Conservation (phyloP, 2,797 vertebrate genomes). For the Craterocephalus amniculus region DNA sequence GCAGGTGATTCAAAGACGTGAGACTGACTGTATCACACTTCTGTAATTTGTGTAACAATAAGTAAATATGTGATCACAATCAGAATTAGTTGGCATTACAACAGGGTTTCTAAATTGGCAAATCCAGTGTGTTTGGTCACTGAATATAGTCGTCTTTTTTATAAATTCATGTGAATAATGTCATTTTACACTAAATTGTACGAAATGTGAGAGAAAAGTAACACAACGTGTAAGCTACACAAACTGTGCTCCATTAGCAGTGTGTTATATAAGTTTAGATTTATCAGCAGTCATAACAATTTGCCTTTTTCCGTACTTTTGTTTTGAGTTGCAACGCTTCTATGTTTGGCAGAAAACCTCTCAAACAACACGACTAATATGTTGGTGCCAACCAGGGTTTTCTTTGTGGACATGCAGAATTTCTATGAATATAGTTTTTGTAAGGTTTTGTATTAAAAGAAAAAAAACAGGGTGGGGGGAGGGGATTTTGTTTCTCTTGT, state of each 20-base stretch:
- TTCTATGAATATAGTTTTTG: constrained; percentile 99
- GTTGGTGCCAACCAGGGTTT: constrained; percentile 89
- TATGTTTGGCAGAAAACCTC: constrained; percentile 73
- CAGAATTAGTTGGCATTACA: constrained; percentile 59
- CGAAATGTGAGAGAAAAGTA: constrained; percentile 76
- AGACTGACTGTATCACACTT: constrained; percentile 55
- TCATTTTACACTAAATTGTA: constrained; percentile 82
- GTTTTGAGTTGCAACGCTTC: constrained; percentile 73
- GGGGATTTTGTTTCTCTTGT: constrained; percentile 91
- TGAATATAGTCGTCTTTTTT: constrained; percentile 77
- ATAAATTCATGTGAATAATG: constrained; percentile 82
- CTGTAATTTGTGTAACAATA: constrained; percentile 59
- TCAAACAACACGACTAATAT: constrained; percentile 73
- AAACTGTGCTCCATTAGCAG: constrained; percentile 74
- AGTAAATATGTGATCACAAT: constrained; percentile 48
- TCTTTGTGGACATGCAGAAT: constrained; percentile 96
- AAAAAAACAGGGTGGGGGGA: constrained; percentile 47
- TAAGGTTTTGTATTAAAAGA: constrained; percentile 96
- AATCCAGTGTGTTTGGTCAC: constrained; percentile 77
- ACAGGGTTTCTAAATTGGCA: constrained; percentile 74
- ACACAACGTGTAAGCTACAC: constrained; percentile 75
- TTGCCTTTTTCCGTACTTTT: constrained; percentile 65
- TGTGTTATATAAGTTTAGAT: constrained; percentile 70
- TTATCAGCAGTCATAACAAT: constrained; percentile 61
- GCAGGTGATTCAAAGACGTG: constrained; percentile 56